Conservation (phyloP, 2,797 vertebrate species). For the Sebastes iracundus region DNA sequence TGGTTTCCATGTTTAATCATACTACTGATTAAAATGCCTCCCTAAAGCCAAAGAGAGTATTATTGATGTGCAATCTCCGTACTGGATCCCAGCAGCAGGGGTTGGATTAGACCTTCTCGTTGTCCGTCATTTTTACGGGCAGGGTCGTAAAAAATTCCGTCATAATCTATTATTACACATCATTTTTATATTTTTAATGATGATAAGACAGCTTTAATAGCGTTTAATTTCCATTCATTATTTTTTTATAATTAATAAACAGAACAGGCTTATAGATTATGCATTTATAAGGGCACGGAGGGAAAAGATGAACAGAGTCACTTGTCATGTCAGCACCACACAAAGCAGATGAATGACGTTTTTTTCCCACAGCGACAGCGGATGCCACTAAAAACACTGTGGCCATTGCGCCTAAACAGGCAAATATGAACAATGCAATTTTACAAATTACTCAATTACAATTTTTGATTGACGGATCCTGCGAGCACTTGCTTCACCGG, state of each 20-base stretch:
- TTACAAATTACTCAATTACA: neutral
- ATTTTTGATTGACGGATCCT: no score
- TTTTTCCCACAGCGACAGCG: fast-evolving
- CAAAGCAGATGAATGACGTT: neutral
- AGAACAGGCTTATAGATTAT: no score
- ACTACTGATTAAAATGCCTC: conserved; percentile 45
- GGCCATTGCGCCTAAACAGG: neutral
- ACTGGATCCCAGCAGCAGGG: conserved; percentile 17
- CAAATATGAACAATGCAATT: neutral
- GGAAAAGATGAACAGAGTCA: no score
- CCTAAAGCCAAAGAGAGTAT: conserved; percentile 32
- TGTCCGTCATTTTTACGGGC: no score
- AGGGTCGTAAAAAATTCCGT: no score
- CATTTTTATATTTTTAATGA: no score
- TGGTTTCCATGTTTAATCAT: conserved; percentile 34
- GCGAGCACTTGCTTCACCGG: fast-evolving
- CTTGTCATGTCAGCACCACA: fast-evolving
- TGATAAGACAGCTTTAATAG: no score
- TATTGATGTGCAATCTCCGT: conserved; percentile 45
- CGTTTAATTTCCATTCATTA: no score
- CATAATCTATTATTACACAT: neutral
- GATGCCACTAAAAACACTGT: neutral
- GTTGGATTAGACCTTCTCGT: neutral
- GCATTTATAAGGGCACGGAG: no score
- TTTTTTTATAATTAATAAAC: no score